These are phyloP conservation scores for Isurus oxyrinchus DNA, from an alignment of 2,113 vertebrate species.

Conservation along the genomic window DNA sequence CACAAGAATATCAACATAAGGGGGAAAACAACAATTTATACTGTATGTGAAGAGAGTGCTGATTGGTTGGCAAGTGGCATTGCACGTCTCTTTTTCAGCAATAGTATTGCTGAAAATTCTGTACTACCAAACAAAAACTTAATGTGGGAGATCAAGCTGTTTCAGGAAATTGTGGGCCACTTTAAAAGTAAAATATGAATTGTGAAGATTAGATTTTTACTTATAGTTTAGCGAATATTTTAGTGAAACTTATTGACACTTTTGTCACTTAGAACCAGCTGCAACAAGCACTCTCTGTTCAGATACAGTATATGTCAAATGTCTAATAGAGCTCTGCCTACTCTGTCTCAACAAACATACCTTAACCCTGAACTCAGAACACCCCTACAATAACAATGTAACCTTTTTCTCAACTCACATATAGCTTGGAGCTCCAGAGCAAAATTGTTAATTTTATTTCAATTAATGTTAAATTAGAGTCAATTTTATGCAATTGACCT, in stretches of 20 bases:
- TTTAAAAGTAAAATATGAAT: background rate
- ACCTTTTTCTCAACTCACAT: background rate
- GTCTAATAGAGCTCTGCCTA: background rate
- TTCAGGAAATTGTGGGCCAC: background rate
- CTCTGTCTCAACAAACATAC: background rate
- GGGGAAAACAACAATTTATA: no score
- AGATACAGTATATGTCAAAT: background rate
- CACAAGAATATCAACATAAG: no score
- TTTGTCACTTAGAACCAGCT: background rate
- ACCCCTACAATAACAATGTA: background rate
- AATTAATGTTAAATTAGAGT: background rate
- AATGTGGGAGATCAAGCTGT: background rate
- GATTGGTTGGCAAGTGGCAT: no score
- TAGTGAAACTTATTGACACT: background rate
- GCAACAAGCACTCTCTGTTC: background rate
- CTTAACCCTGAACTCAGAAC: background rate
- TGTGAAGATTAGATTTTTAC: background rate
- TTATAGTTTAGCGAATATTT: background rate
- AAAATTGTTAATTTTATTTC: background rate
- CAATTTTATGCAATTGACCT: background rate
- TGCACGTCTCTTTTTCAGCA: no score
- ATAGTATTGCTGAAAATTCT: no score
- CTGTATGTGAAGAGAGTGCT: no score
- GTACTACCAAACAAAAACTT: no score
- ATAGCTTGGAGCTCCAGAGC: background rate